Evolutionary conservation across 2,113 vertebrate genomes (phyloP), one percentile per base, ranked within the genome.

Genomic region (Brachyistius frenatus): DNA sequence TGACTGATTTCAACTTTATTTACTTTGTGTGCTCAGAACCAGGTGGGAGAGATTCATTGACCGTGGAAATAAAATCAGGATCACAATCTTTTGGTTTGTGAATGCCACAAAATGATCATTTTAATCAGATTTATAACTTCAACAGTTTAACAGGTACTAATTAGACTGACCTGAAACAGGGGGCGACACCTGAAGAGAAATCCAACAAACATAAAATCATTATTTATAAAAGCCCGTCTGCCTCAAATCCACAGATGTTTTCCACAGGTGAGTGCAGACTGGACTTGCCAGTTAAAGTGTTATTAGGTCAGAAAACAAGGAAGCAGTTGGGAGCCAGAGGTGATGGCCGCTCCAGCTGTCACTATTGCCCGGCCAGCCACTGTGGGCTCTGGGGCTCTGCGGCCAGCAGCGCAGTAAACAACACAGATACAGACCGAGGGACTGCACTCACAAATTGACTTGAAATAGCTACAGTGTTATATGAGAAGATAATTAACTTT

Each of bases 221-320:
- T 75, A 78, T 80, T 78, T 81, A 41, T 47, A 54, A 76, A 74
- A 64, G 14, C 9, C 5, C 7, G 31, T 63, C 57, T 69, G 62
- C 47, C 70, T 73, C 2, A 10, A 66, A 56, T 67, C 76, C 69
- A 73, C 76, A 85, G 64, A 75, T 80, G 68, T 89, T 88, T 86
- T 65, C 68, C 2, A 66, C 74, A 79, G 78, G 72, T 77, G 72
- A 84, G 50, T 64, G 46, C 31, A 50, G 50, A 54, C 46, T 46
- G 63, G 56, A 78, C 70, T 55, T 76, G 69, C 70, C 74, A 82
- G 85, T 71, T 74, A 63, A 81, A 74, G 83, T 85, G 84, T 73
- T 81, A 88, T 80, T n/a, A 85, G 89, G 91, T 91, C 83, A 88
- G 78, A 80, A 85, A 89, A 83, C 79, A 65, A 83, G 81, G 73